A percentile compares a stretch with the other conserved stretches of the same genome.
Evolutionary conservation across 1,140 invertebrate genomes (phyloP).

Genomic region (Drosophila kohkoa): DNA sequence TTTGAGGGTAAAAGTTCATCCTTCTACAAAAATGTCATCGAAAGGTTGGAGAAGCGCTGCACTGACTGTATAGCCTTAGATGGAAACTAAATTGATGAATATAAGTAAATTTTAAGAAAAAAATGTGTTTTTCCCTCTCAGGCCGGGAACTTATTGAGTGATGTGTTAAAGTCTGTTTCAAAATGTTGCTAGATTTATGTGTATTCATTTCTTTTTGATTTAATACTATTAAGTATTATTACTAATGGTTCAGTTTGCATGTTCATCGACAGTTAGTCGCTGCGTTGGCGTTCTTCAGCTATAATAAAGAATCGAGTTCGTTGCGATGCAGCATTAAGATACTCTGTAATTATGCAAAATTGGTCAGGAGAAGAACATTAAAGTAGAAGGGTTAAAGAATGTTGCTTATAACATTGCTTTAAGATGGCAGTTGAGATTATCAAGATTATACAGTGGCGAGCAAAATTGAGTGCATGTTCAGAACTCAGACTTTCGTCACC

Average conservation of each 20-base stretch:
- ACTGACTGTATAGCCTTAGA: no score
- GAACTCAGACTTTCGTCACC: no score
- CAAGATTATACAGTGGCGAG: no score
- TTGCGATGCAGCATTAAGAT: conserved; percentile 32
- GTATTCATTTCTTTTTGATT: conserved; percentile 5
- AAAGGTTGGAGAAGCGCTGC: no score
- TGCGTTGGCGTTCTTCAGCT: neutral
- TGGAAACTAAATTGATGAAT: no score
- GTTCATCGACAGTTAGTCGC: conserved; percentile 54
- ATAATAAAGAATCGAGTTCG: conserved; percentile 53
- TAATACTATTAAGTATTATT: neutral
- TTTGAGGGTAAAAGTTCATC: no score
- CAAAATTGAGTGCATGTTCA: no score
- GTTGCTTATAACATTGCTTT: neutral
- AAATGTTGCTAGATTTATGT: conserved; percentile 11
- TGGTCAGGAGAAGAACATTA: neutral
- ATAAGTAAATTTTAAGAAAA: no score
- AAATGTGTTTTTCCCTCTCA: no score
- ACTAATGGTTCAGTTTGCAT: conserved; percentile 45
- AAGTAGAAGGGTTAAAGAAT: neutral
- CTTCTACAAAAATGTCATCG: no score
- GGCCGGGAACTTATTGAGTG: no score
- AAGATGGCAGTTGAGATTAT: no score
- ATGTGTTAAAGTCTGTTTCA: conserved; percentile 5
- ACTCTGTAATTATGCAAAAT: neutral